A percentile compares a stretch with the other conserved stretches of the same genome.
phyloP scores from a whole-genome alignment of 2,113 vertebrate species.

The Tapirus terrestris region DNA sequence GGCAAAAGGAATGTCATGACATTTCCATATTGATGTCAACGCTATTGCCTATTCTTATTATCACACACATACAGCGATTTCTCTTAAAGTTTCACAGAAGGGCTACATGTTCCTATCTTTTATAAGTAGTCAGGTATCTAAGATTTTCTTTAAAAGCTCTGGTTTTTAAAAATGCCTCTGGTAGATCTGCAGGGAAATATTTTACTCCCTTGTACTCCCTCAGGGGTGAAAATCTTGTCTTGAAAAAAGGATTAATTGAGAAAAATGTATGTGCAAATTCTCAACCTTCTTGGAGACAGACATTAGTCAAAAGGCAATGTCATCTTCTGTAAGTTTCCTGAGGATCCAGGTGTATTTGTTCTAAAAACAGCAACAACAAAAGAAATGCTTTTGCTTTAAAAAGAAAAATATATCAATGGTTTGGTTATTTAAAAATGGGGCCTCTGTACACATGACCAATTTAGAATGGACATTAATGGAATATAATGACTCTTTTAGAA shows the following conservation, averaged over 20 bases:
- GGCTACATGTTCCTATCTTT: neutral
- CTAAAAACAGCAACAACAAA: neutral
- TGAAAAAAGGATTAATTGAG: conserved; percentile 58
- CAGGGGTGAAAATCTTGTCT: conserved; percentile 27
- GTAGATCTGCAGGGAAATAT: conserved; percentile 21
- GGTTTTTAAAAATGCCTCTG: conserved; percentile 30
- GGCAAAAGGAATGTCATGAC: conserved; percentile 15
- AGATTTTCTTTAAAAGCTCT: conserved; percentile 28
- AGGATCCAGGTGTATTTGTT: conserved; percentile 28
- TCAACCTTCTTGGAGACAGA: conserved; percentile 38
- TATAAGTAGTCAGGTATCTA: neutral
- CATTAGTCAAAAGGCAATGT: conserved; percentile 66
- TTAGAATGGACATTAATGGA: neutral
- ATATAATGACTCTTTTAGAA: conserved; percentile 40
- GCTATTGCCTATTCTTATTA: neutral
- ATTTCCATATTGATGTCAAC: conserved; percentile 6
- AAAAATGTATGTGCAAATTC: conserved; percentile 38
- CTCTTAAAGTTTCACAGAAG: neutral
- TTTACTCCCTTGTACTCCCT: conserved; percentile 39
- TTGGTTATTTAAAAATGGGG: conserved; percentile 25
- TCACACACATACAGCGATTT: neutral
- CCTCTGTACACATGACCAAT: neutral
- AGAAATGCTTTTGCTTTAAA: conserved; percentile 10
- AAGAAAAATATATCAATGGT: conserved; percentile 9
- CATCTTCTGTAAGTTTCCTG: conserved; percentile 29